These are phyloP conservation scores for Micropterix aruncella DNA, from an alignment of 2,888 invertebrate genomes.

Conservation along the genomic window DNA sequence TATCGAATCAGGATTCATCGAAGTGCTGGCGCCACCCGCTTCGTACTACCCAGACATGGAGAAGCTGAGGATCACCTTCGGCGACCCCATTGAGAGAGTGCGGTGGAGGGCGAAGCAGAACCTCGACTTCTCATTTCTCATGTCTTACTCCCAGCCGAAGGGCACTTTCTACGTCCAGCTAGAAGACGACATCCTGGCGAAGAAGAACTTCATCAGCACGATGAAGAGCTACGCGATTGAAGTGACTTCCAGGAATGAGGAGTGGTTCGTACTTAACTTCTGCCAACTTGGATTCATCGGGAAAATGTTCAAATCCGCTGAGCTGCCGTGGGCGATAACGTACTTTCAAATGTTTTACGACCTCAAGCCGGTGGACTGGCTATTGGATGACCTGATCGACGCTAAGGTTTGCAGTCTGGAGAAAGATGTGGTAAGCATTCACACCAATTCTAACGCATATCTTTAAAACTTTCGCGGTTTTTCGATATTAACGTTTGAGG, in stretches of 20 bases:
- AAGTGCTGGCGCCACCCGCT: constrained; percentile 74
- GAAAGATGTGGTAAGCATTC: constrained; percentile 52
- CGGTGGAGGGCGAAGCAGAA: constrained; percentile 94
- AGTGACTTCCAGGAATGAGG: constrained; percentile 27
- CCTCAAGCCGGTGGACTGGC: constrained; percentile 96
- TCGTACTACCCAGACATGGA: constrained; percentile 82
- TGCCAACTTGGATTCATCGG: constrained; percentile 92
- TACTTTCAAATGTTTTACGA: constrained; percentile 92
- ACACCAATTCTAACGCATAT: no score
- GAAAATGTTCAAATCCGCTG: constrained; percentile 82
- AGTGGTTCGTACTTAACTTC: constrained; percentile 89
- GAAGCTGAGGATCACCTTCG: constrained; percentile 61
- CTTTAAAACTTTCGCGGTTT: no score
- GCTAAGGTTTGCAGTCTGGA: constrained; percentile 82
- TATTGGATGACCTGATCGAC: constrained; percentile 77
- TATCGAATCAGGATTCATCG: constrained; percentile 68
- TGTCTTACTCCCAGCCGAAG: constrained; percentile 83
- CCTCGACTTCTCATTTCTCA: constrained; percentile 83
- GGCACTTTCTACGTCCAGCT: constrained; percentile 85
- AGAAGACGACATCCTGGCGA: constrained; percentile 88
- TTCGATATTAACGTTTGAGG: not conserved
- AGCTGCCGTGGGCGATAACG: constrained; percentile 74
- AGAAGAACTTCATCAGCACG: constrained; percentile 66
- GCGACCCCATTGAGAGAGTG: constrained; percentile 73
- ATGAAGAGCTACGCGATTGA: constrained; percentile 75